These are phyloP conservation scores for Epizoanthus scotinus DNA, from an alignment of 92 coral and sea anemone species.

Conservation along the genomic window DNA sequence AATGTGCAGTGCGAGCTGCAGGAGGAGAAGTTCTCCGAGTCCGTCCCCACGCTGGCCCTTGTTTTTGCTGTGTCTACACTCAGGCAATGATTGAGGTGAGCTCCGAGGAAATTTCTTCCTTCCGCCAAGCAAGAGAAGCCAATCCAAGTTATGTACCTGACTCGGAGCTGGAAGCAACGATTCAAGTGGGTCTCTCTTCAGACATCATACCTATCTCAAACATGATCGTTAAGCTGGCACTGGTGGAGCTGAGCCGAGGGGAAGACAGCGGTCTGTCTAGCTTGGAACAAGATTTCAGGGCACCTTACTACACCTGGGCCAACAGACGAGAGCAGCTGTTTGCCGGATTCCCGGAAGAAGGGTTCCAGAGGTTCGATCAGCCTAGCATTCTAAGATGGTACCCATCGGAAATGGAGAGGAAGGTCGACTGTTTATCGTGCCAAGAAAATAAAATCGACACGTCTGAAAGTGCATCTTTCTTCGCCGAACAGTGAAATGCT, in stretches of 20 bases:
- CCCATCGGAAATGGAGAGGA: slow-evolving; percentile 72
- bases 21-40: slow-evolving; percentile 92
- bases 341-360: slow-evolving; percentile 68
- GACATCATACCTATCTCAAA: slow-evolving; percentile 87
- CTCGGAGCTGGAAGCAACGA: slow-evolving; percentile 79
- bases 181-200: slow-evolving; percentile 94
- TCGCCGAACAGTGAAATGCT: slow-evolving; percentile 18
- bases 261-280: slow-evolving; percentile 84
- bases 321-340: slow-evolving; percentile 84
- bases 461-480: slow-evolving; percentile 52
- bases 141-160: slow-evolving; percentile 88
- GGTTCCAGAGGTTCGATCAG: slow-evolving; percentile 76
- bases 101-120: slow-evolving; percentile 76
- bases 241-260: slow-evolving; percentile 90
- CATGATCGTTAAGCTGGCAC: slow-evolving; percentile 86
- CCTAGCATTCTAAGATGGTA: slow-evolving; percentile 95
- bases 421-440: slow-evolving; percentile 75
- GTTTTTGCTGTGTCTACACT: slow-evolving; percentile 85
- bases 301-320: slow-evolving; percentile 91
- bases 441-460: slow-evolving; percentile 50
- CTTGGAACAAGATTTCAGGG: slow-evolving; percentile 77
- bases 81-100: slow-evolving; percentile 77
- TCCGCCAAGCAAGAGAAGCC: slow-evolving; percentile 94
- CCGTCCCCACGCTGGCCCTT: slow-evolving; percentile 83
- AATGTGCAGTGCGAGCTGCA: slow-evolving; percentile 94